Evolutionary conservation across 2,797 vertebrate genomes (phyloP).

Genomic region (Chelonia mydas): DNA sequence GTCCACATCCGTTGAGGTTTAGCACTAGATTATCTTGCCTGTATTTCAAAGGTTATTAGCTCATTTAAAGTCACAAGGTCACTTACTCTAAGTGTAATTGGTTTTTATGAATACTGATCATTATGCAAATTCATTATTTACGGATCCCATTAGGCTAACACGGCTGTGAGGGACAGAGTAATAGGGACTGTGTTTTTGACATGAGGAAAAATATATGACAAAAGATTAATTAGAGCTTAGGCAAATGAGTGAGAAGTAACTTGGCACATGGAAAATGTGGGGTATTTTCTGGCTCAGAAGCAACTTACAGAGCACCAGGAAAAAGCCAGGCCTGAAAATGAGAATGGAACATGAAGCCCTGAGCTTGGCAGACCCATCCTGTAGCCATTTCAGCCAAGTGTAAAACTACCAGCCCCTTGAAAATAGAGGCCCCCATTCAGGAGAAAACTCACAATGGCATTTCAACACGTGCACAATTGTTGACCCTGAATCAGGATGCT

Average conservation of each 20-base stretch:
- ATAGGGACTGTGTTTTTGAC: conserved; percentile 2
- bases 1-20: not conserved
- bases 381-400: not conserved
- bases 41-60: conserved; percentile 42
- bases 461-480: too few species aligned
- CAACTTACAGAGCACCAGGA: not conserved
- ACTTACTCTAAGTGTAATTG: conserved; percentile 12
- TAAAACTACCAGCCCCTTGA: not conserved
- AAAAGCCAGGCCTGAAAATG: not conserved
- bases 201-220: conserved; percentile 16
- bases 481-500: too few species aligned
- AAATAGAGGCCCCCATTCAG: rapidly evolving
- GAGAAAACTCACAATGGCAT: not conserved
- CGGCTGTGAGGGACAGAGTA: conserved; percentile 19
- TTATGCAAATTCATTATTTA: conserved; percentile 75
- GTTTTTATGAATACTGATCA: conserved; percentile 62
- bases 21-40: not conserved
- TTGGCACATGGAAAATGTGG: not conserved
- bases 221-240: conserved; percentile 24
- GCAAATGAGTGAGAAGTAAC: not conserved
- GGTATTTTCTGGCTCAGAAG: not conserved
- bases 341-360: rapidly evolving
- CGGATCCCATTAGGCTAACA: conserved; percentile 46
- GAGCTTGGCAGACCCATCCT: not conserved
- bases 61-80: conserved; percentile 66